Conservation (phyloP, 2,113 vertebrate species). For the Cephalopterus ornatus region DNA sequence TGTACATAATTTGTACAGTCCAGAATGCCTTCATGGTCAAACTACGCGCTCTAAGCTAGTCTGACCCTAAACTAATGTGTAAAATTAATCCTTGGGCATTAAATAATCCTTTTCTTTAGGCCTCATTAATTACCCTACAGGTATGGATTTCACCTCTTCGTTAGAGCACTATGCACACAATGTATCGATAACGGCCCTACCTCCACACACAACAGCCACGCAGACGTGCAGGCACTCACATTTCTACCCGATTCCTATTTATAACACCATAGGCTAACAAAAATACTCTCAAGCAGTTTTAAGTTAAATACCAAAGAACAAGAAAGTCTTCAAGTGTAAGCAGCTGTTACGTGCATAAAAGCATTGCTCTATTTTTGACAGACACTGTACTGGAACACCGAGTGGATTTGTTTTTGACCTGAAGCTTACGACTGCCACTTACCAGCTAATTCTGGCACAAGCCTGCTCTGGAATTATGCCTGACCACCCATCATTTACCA, state of each 20-base stretch:
- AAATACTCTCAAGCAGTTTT: conserved; percentile 2
- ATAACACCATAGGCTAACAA: background rate
- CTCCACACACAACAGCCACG: background rate
- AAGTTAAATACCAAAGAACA: conserved; percentile 49
- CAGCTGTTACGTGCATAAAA: conserved; percentile 44
- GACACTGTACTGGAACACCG: background rate
- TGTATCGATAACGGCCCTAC: accelerated
- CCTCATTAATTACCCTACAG: background rate
- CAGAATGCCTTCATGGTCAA: background rate
- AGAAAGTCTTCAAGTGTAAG: conserved; percentile 38
- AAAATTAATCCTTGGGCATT: background rate
- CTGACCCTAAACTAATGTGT: background rate
- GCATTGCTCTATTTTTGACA: conserved; percentile 22
- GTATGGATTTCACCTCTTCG: background rate
- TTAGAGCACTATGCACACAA: background rate
- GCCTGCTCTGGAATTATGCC: background rate
- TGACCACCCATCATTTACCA: background rate
- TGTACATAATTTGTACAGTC: background rate
- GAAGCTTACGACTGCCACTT: background rate
- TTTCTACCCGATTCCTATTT: background rate
- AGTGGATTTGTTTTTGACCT: background rate
- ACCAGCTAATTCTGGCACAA: conserved; percentile 30
- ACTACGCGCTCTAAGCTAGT: background rate
- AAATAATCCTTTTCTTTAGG: background rate
- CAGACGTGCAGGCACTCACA: background rate